Evolutionary conservation across 2,113 vertebrate species (phyloP).

Genomic region (Clarias gariepinus): DNA sequence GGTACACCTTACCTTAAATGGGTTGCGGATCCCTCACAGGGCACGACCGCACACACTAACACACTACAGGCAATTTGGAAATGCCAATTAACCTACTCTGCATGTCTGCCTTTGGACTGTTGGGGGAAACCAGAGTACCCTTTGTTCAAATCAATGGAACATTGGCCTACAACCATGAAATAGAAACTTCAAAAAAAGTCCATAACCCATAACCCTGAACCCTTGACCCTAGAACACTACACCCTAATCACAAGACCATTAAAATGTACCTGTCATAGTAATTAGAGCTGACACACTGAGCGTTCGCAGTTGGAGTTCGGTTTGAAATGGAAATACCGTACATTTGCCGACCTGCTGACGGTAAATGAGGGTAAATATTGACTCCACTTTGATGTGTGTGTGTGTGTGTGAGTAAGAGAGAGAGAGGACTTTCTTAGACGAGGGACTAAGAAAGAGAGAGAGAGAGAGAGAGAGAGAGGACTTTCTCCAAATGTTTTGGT

Average conservation of each 20-base stretch:
- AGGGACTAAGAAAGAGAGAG: conserved; percentile 26
- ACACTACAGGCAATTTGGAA: no score
- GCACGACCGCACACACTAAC: no score
- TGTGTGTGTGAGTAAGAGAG: conserved; percentile 40
- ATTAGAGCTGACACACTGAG: not conserved
- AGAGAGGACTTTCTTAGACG: no score
- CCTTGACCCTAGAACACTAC: not conserved
- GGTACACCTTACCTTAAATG: no score
- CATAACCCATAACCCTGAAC: conserved; percentile 1
- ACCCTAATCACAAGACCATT: not conserved
- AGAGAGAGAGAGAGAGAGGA: conserved; percentile 35
- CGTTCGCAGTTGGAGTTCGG: not conserved
- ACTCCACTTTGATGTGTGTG: conserved; percentile 49
- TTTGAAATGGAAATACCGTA: conserved; percentile 42
- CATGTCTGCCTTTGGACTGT: no score
- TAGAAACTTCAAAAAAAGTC: not conserved
- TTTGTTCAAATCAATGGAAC: not conserved
- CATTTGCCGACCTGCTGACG: conserved; percentile 35
- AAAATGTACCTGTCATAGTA: not conserved
- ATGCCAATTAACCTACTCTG: no score
- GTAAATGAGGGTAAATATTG: conserved; percentile 53
- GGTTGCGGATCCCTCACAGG: no score
- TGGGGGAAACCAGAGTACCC: no score
- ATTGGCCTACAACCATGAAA: not conserved
- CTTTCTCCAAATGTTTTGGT: conserved; percentile 29